phyloP scores from a whole-genome alignment of 2,888 invertebrate species.

The Lasius platythorax region DNA sequence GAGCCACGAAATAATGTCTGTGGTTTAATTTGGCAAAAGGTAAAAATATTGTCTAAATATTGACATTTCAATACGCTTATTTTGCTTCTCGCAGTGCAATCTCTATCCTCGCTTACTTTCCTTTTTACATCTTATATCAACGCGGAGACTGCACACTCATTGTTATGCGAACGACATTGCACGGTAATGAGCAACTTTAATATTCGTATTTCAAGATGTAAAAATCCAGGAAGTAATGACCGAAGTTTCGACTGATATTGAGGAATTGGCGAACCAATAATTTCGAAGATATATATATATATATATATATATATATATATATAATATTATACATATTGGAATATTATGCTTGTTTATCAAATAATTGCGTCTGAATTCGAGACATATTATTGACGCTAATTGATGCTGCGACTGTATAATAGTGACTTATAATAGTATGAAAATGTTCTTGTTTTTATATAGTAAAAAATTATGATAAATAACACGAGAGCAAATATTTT shows the following conservation, averaged over 20 bases:
- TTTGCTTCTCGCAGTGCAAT: background rate
- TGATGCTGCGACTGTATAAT: background rate
- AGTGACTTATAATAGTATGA: background rate
- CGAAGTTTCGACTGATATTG: slow-evolving; percentile 38
- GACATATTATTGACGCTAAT: slow-evolving; percentile 14
- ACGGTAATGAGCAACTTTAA: slow-evolving; percentile 21
- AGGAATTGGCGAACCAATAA: slow-evolving; percentile 22
- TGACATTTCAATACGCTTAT: background rate
- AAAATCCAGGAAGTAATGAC: slow-evolving; percentile 30
- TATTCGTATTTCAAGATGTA: slow-evolving; percentile 22
- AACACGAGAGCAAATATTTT: background rate
- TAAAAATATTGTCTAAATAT: background rate
- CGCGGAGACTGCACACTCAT: background rate
- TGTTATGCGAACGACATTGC: slow-evolving; percentile 20
- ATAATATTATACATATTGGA: background rate
- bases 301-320: too few species aligned
- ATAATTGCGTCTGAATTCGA: background rate
- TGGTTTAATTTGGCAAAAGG: background rate
- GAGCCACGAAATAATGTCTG: background rate
- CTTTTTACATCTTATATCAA: slow-evolving; percentile 28
- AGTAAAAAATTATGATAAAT: background rate
- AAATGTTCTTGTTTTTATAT: background rate
- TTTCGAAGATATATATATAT: slow-evolving; percentile 13
- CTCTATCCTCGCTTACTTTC: background rate
- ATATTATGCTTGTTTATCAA: slow-evolving; percentile 40